Conservation (phyloP, 2,113 vertebrate genomes). For the western clawed frog (Xenopus tropicalis) region UCB_Xtro_10.0 CM004450.2:72679001-72679500, state of each 20-base stretch:
- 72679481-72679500: slow-evolving; percentile 13
- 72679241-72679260: too few relatives aligned
- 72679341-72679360: neutral
- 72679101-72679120: slow-evolving; percentile 5
- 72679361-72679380: too few relatives aligned
- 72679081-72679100: neutral
- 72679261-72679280: neutral
- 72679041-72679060: slow-evolving; percentile 4
- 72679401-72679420: too few relatives aligned
- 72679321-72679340: neutral
- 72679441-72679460: neutral
- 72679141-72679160: neutral
- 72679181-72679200: too few relatives aligned
- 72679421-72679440: neutral
- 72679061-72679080: slow-evolving; percentile 2
- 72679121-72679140: neutral
- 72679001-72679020: slow-evolving; percentile 21
- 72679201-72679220: too few relatives aligned
- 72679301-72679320: slow-evolving; percentile 1
- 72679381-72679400: too few relatives aligned
- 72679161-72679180: neutral
- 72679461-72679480: slow-evolving; percentile 8
- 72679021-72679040: slow-evolving; percentile 4
- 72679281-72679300: neutral
- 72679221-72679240: too few relatives aligned